A percentile compares a stretch with the other conserved stretches of the same genome.
Evolutionary conservation across 2,113 vertebrate species (phyloP).

Genomic region (Mus pahari): DNA sequence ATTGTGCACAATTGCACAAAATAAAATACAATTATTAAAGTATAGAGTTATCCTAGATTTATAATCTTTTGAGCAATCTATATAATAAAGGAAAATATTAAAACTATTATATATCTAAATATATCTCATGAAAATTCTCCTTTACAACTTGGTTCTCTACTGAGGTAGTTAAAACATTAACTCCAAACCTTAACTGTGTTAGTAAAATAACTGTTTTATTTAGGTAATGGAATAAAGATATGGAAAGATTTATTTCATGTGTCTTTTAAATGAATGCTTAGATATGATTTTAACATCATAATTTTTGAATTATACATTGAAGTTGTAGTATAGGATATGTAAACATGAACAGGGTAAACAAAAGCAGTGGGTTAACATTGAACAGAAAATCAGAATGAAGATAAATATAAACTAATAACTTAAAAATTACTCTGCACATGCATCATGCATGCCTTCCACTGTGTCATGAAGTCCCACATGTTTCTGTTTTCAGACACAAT

Average conservation of each 20-base stretch:
- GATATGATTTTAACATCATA: not conserved
- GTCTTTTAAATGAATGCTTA: not conserved
- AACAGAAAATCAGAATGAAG: not conserved
- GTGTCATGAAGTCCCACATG: not conserved
- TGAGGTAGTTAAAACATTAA: not conserved
- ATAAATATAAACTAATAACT: not conserved
- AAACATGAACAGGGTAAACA: not conserved
- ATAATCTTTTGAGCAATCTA: not conserved
- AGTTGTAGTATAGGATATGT: not conserved
- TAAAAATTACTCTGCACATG: not conserved
- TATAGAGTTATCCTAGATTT: not conserved
- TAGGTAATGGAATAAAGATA: not conserved
- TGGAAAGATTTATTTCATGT: not conserved
- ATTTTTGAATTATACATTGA: not conserved
- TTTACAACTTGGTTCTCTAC: not conserved
- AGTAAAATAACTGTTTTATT: not conserved
- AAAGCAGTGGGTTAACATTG: not conserved
- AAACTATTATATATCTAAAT: not conserved
- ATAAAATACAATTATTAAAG: not conserved
- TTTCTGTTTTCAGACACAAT: slow-evolving; percentile 48
- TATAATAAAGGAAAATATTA: not conserved
- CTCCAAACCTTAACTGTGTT: not conserved
- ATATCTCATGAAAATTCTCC: not conserved
- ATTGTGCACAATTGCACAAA: not conserved
- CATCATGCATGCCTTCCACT: not conserved